phyloP scores from a whole-genome alignment of 1,140 invertebrate genomes.

The Caenorhabditis brenneri region DNA sequence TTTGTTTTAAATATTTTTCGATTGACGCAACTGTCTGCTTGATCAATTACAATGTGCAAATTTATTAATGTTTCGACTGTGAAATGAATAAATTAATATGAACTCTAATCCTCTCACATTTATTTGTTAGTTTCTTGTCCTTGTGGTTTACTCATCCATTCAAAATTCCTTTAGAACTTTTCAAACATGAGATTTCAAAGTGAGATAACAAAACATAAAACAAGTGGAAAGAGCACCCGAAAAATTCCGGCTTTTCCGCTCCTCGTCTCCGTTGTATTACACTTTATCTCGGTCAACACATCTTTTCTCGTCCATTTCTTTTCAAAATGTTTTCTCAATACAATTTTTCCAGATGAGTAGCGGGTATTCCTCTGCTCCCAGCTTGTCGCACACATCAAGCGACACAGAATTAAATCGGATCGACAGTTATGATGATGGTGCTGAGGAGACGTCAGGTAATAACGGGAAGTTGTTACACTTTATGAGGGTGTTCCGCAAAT shows the following conservation, averaged over 20 bases:
- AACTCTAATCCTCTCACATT: background rate
- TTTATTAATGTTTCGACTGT: background rate
- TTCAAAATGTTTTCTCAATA: background rate
- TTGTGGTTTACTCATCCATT: slow-evolving; percentile 29
- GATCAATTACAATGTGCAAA: too few relatives aligned
- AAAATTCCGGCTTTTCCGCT: slow-evolving; percentile 6
- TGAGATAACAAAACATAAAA: background rate
- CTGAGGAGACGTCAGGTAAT: slow-evolving; percentile 1
- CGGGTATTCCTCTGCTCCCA: slow-evolving; percentile 21
- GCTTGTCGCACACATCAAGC: slow-evolving; percentile 6
- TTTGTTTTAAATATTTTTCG: background rate
- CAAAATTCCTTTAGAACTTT: background rate
- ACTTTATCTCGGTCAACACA: slow-evolving; percentile 34
- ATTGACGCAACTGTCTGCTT: too few relatives aligned
- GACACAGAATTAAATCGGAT: slow-evolving; percentile 3
- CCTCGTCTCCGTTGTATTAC: background rate
- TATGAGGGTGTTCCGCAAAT: too few relatives aligned
- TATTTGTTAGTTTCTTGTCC: too few relatives aligned
- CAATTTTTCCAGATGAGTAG: slow-evolving; percentile 11
- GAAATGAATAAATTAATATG: background rate
- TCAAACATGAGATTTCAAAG: background rate
- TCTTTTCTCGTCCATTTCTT: background rate
- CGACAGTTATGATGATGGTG: slow-evolving; percentile 14
- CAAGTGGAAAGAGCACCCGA: slow-evolving; percentile 12
- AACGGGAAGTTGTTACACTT: background rate